Base-by-base conservation (phyloP, 2,888 invertebrate genomes). In the Ariolimax columbianus region DNA sequence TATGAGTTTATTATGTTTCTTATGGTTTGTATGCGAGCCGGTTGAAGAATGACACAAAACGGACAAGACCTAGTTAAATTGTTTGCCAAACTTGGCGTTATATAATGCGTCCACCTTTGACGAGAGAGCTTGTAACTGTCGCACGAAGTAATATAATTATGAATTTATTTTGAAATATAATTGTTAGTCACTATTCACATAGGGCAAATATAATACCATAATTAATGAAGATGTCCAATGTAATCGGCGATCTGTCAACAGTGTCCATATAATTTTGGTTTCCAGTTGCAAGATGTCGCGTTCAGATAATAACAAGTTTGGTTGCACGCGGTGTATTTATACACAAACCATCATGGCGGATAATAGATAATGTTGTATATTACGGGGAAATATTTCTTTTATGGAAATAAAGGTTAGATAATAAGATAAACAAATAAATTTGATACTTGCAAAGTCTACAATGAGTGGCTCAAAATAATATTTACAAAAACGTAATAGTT, bases 141-240 rank as follows among this genome's bases (percentile, higher is more conserved):
- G 6, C 47, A n/a, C n/a, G 17, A 63, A 63, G 23, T 6, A 63
- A n/a, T 63, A 63, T 63, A 63, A 63, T 63, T 4, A 63, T 63
- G 7, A 11, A n/a, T 63, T 63, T 63, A 63, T 63, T n/a, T 2
- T 9, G 26, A 63, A 63, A 63, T 63, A 63, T 55, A 63, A 63
- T n/a, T n/a, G 59, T 11, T 63, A 55, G 55, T 55, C 17, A 23
- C 6, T 55, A 19, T 63, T 63, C 23, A n/a, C 6, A 4, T 23
- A 26, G 6, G 6, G n/a, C 59, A 4, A 23, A 55, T 19, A 9
- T 23, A 23, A 23, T 63, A 3, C 17, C 11, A n/a, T 6, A 63
- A 63, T 63, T 63, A n/a, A 63, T 63, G n/a, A 63, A 63, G 59
- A 63, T 63, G 26, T 63, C n/a, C 14, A 63, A n/a, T 63, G 55